phyloP scores from a whole-genome alignment of 2,113 vertebrate genomes.

The Sinocyclocheilus maitianheensis region DNA sequence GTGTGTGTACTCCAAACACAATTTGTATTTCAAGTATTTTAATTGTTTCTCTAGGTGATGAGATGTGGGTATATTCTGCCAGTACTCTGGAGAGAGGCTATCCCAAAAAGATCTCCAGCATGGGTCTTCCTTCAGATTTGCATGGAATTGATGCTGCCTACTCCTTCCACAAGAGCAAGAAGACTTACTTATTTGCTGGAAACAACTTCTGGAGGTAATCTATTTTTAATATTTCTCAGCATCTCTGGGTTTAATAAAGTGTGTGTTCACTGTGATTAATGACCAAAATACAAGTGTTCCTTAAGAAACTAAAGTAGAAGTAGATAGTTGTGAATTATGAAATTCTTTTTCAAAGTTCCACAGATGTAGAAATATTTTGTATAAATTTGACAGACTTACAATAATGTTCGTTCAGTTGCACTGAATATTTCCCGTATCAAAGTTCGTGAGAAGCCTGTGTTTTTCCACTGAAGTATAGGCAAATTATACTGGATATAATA shows the following conservation, averaged over 20 bases:
- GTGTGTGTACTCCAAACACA: background rate
- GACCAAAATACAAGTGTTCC: background rate
- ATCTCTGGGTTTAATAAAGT: background rate
- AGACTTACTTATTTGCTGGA: conserved; percentile 91
- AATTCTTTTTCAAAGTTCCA: background rate
- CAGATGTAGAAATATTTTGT: background rate
- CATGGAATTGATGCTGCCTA: conserved; percentile 87
- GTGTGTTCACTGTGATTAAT: background rate
- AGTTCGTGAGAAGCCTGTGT: background rate
- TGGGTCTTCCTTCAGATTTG: conserved; percentile 86
- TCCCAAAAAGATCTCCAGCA: conserved; percentile 86
- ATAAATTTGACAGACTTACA: background rate
- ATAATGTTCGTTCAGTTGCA: background rate
- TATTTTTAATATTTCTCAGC: background rate
- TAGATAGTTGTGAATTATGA: background rate
- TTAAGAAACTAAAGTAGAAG: background rate
- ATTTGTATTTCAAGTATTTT: background rate
- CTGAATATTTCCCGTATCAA: background rate
- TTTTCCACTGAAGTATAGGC: background rate
- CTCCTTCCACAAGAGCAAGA: conserved; percentile 92
- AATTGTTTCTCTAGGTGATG: conserved; percentile 77
- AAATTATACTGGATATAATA: background rate
- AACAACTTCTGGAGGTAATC: conserved; percentile 95
- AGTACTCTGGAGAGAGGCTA: conserved; percentile 88
- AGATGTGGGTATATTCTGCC: conserved; percentile 92